A percentile compares a stretch with the other conserved stretches of the same genome.
These are phyloP conservation scores for Cottus gobio DNA, from an alignment of 2,113 vertebrate species.

Conservation along the genomic window DNA sequence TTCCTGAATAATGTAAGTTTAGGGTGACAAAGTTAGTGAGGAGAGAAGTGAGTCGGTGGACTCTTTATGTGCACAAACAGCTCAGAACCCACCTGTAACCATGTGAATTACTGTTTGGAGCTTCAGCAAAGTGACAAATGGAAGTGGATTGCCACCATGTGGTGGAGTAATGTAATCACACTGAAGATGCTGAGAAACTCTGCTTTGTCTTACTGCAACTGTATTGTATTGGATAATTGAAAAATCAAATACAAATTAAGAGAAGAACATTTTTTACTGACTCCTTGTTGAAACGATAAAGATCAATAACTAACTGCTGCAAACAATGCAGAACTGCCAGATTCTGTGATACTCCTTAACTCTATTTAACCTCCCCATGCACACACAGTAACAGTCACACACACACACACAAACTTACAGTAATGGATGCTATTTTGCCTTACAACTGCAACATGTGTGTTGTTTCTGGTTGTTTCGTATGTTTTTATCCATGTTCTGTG, in stretches of 20 bases:
- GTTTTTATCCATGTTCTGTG: neutral
- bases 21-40: constrained; percentile 22
- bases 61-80: constrained; percentile 9
- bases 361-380: neutral
- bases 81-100: constrained; percentile 42
- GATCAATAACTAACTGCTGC: neutral
- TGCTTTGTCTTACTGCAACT: neutral
- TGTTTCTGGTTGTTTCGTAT: neutral
- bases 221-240: neutral
- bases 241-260: neutral
- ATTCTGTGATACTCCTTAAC: neutral
- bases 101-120: neutral
- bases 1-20: constrained; percentile 54
- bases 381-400: neutral
- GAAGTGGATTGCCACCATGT: constrained; percentile 67
- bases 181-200: neutral
- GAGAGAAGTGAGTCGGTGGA: neutral
- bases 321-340: neutral
- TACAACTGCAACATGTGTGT: neutral
- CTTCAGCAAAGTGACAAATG: constrained; percentile 3
- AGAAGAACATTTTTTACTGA: neutral
- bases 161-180: constrained; percentile 50
- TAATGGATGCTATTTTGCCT: neutral
- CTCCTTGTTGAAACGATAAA: neutral
- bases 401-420: neutral